A percentile compares a stretch with the other conserved stretches of the same genome.
Evolutionary conservation across 2,113 vertebrate species (phyloP).

Genomic region (Pelusios castaneus): DNA sequence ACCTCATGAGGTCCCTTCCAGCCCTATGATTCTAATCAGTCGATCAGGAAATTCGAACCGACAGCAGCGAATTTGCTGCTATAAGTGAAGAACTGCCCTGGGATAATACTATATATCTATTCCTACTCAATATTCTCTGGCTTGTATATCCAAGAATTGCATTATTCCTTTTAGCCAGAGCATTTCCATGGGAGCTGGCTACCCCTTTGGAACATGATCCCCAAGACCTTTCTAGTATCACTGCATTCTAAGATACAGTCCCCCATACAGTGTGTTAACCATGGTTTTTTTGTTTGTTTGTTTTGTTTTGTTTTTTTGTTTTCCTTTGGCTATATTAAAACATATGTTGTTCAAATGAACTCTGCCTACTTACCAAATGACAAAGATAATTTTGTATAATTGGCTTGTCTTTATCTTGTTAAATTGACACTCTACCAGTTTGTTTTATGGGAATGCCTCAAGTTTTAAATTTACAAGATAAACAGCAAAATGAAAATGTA

Average conservation of each 20-base stretch:
- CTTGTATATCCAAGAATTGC: neutral
- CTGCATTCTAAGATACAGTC: neutral
- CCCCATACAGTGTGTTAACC: neutral
- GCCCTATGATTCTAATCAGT: too few species aligned
- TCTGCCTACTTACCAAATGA: neutral
- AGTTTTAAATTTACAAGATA: neutral
- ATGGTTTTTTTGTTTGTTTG: neutral
- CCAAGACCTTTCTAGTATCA: neutral
- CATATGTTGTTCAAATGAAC: neutral
- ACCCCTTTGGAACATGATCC: too few species aligned
- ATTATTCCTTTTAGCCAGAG: neutral
- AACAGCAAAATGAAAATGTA: neutral
- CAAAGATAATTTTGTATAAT: neutral
- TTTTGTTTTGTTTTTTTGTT: neutral
- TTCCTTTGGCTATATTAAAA: neutral
- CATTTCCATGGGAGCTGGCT: neutral
- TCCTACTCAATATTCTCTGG: neutral
- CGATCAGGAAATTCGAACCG: too few species aligned
- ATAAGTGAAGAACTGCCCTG: neutral
- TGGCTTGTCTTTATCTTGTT: neutral
- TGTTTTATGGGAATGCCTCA: neutral
- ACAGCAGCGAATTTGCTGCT: too few species aligned
- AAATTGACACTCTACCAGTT: neutral
- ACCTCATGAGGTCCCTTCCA: too few species aligned
- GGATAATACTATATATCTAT: neutral